Evolutionary conservation across 2,113 vertebrate genomes (phyloP), one percentile per base, ranked within the genome.

Genomic region (Esox niger): DNA sequence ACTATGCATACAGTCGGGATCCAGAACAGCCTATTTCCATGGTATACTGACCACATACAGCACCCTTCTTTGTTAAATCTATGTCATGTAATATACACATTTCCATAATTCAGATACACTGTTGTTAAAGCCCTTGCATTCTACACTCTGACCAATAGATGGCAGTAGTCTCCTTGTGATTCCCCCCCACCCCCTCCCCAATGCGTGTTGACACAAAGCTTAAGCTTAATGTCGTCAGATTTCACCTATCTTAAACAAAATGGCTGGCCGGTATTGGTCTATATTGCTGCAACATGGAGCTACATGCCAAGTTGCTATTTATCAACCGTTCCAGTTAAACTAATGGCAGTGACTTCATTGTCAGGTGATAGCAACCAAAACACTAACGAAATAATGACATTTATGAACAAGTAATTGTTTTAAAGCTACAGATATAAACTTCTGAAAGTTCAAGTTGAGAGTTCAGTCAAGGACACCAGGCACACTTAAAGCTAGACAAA

Each of bases 231-330:
- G 83, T 76, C 75, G 49, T 75, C 79, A 79, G 58, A 83, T 81
- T 81, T 83, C 79, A 80, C 76, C 74, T 78, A 43, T 43, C 13
- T 73, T 43, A 32, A 7, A 85, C 84, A 88, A 88, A 86, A 87
- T 88, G 87, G 85, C 80, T 82, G 87, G 38, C 17, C 58, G 32
- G 29, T 1, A 75, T 71, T 15, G 63, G 17, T 17, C 27, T 17
- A 31, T 20, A 59, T 17, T 27, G 27, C 2, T 30, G 23, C 52
- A 55, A 8, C 23, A 23, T n/a, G 52, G n/a, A n/a, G n/a, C n/a
- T n/a, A n/a, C n/a, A n/a, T n/a, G 15, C 27, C 27, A 20, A n/a
- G 27, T 32, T 59, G 27, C 27, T 7, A 59, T 9, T 59, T 59
- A 4, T 17, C 11, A 59, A 31, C 17, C 4, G 23, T 25, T 43